Evolutionary conservation across 2,113 vertebrate species (phyloP), one percentile per base, ranked within the genome.

Genomic region (Rhea americana): DNA sequence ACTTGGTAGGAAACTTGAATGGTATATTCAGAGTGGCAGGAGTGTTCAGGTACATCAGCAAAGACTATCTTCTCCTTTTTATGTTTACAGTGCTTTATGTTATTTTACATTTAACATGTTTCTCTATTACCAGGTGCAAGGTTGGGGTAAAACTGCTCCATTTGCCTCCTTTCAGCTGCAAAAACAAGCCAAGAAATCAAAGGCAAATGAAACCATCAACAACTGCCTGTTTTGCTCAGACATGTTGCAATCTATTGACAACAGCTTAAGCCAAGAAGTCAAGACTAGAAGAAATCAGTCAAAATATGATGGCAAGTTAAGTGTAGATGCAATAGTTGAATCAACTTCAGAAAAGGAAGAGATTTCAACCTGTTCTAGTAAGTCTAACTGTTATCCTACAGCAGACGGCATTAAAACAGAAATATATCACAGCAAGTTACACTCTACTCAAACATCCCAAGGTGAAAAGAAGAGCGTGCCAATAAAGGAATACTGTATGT

Each of bases 141-240:
- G 98, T 45, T 98, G 99, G 98, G 96, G 93, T 80, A 97, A 94
- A 91, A 95, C 90, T 39, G 91, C 96, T 67, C 97, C 98, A 24
- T 90, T 96, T 24, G 97, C 97, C 84, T 97, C 96, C 89, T 89
- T 98, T 90, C 93, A 97, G 89, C 67, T 97, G 47, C 97, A 94
- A 85, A 98, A 97, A 89, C 97, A 82, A 82, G 51, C 78, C 53
- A 97, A 85, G 73, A 98, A 97, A 93, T 12, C 66, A 9, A 98
- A 84, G 87, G 55, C 48, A 11, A 97, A 92, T 28, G 95, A 95
- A 11, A 55, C 75, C 47, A 58, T 82, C 20, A 88, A 66, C n/a
- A 92, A 73, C 13, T 96, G 97, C 72, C 85, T 97, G 20, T 63
- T 97, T 25, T 97, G 97, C 82, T 71, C 78, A 41, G 96, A 97